phyloP scores from a whole-genome alignment of 1,140 invertebrate genomes.

The Contarinia nasturtii region DNA sequence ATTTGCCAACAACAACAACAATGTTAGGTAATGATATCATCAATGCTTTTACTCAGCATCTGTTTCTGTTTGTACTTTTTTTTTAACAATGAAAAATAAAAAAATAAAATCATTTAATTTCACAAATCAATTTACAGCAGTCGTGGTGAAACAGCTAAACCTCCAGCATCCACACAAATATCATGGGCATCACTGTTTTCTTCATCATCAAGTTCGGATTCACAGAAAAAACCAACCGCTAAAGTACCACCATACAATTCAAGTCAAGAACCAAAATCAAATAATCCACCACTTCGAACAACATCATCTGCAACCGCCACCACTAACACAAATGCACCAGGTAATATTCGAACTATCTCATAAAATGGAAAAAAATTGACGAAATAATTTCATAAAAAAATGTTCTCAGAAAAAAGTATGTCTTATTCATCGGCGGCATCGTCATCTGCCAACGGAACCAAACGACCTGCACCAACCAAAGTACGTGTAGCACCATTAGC shows the following conservation, averaged over 20 bases:
- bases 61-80: too few relatives aligned
- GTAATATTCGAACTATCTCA: not conserved
- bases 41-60: too few relatives aligned
- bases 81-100: too few relatives aligned
- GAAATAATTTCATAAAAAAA: too few relatives aligned
- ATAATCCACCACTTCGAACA: slow-evolving; percentile 1
- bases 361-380: too few relatives aligned
- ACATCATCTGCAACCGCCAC: slow-evolving; percentile 6
- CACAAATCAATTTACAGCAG: not conserved
- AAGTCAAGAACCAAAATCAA: not conserved
- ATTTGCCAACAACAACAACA: slow-evolving; percentile 1
- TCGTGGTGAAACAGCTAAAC: slow-evolving; percentile 2
- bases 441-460: not conserved
- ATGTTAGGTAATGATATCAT: not conserved
- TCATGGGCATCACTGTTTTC: slow-evolving; percentile 3
- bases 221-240: slow-evolving; percentile 30
- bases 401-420: not conserved
- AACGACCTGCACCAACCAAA: not conserved
- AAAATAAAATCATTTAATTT: too few relatives aligned
- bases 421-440: slow-evolving; percentile 4
- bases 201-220: slow-evolving; percentile 3
- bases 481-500: slow-evolving; percentile 1
- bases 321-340: slow-evolving; percentile 1
- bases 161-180: slow-evolving; percentile 2
- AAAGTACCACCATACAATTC: slow-evolving; percentile 35